Percentiles rank a stretch among this genome's conserved stretches.
These are phyloP conservation scores for Alauda arvensis DNA, from an alignment of 2,797 vertebrate species.

Conservation along the genomic window DNA sequence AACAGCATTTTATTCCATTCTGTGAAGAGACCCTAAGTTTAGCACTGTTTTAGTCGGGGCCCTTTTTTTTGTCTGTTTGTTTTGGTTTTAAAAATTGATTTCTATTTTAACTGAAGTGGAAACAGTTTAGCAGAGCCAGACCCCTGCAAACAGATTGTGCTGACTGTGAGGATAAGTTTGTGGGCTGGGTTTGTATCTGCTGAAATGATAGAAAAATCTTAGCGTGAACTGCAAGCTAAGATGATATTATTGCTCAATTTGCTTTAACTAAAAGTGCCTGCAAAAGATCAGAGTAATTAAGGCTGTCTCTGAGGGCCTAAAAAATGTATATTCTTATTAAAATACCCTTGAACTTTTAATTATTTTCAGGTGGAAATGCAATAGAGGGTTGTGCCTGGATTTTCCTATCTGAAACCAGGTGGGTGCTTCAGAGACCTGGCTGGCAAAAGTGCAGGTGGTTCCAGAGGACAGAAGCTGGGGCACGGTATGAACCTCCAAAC, in stretches of 20 bases:
- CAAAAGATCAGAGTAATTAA: constrained; percentile 38
- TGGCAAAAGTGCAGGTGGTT: background rate
- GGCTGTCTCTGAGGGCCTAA: background rate
- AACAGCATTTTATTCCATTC: background rate
- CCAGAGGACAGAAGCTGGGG: background rate
- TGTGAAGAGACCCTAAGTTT: background rate
- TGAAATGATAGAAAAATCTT: constrained; percentile 33
- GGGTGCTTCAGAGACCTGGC: background rate
- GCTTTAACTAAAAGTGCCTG: constrained; percentile 23
- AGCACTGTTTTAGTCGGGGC: background rate
- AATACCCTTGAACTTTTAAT: constrained; percentile 22
- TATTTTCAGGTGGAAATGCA: constrained; percentile 17
- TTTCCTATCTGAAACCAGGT: background rate
- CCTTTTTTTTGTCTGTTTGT: background rate
- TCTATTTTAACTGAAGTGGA: background rate
- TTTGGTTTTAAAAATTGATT: background rate
- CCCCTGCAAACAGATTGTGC: constrained; percentile 22
- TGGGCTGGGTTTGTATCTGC: constrained; percentile 22
- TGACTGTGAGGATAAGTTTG: constrained; percentile 33
- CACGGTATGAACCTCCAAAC: background rate
- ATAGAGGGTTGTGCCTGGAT: background rate
- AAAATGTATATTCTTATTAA: constrained; percentile 4
- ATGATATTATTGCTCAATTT: constrained; percentile 12
- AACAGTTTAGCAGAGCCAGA: constrained; percentile 2
- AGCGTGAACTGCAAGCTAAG: constrained; percentile 1